phyloP scores from a whole-genome alignment of 2,113 vertebrate species.

The Xyliphius kryptos region DNA sequence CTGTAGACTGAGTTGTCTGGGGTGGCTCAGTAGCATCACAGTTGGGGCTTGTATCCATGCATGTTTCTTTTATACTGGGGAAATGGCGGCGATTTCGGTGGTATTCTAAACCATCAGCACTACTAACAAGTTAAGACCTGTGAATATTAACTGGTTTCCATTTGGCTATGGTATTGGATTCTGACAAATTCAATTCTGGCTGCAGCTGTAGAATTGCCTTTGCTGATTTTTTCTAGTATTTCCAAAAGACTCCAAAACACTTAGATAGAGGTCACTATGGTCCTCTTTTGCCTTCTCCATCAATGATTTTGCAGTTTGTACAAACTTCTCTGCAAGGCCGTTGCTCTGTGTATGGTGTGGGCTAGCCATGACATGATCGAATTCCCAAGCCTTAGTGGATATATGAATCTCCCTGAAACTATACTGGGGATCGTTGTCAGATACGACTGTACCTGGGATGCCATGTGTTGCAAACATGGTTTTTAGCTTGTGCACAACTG shows the following conservation, averaged over 20 bases:
- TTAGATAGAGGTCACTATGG: conserved; percentile 4
- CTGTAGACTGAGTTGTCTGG: neutral
- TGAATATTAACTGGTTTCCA: conserved; percentile 33
- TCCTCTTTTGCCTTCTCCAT: conserved; percentile 22
- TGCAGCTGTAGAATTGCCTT: conserved; percentile 6
- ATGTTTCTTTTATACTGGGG: conserved; percentile 1
- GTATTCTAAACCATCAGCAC: conserved; percentile 22
- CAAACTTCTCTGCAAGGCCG: too few relatives aligned
- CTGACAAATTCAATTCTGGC: neutral
- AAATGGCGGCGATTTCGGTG: conserved; percentile 21
- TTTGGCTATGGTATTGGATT: conserved; percentile 12
- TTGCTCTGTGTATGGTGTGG: too few relatives aligned
- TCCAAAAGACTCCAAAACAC: conserved; percentile 27
- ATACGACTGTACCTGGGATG: too few relatives aligned
- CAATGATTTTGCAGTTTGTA: too few relatives aligned
- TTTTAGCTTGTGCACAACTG: too few relatives aligned
- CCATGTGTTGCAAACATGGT: too few relatives aligned
- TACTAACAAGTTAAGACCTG: conserved; percentile 12
- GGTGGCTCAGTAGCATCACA: neutral
- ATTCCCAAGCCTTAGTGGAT: too few relatives aligned
- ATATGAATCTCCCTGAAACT: too few relatives aligned
- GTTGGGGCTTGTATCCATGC: neutral
- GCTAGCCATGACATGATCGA: too few relatives aligned
- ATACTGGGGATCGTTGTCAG: too few relatives aligned
- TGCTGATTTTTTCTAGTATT: conserved; percentile 25